Percentiles rank a stretch among this genome's conserved stretches.
Evolutionary conservation across 2,797 vertebrate genomes (phyloP).

Genomic region (Tolypeutes matacus): DNA sequence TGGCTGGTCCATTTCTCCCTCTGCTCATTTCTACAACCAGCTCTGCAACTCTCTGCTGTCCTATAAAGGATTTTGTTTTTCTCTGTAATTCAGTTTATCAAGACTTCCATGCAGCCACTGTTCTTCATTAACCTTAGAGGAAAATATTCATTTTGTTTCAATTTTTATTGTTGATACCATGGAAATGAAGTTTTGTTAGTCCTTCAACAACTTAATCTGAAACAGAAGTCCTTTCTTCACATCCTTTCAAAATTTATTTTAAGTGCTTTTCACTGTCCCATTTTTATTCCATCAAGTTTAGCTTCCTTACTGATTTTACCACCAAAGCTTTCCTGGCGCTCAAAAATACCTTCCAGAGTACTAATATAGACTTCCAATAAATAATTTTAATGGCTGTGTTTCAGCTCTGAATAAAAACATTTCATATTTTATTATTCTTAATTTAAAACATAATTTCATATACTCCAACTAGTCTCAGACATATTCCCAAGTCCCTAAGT

Average conservation of each 20-base stretch:
- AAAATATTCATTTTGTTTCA: neutral
- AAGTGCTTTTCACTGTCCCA: neutral
- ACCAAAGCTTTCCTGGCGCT: neutral
- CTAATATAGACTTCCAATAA: constrained; percentile 7
- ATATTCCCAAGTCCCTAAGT: neutral
- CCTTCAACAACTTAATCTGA: neutral
- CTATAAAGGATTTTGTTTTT: neutral
- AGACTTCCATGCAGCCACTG: neutral
- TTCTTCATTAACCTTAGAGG: neutral
- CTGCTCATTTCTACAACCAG: neutral
- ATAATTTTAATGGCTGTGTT: neutral
- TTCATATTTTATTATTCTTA: constrained; percentile 19
- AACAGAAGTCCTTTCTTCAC: neutral
- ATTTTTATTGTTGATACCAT: neutral
- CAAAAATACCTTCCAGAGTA: neutral
- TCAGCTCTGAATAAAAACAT: neutral
- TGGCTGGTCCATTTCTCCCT: neutral
- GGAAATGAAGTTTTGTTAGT: neutral
- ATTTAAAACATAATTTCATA: constrained; percentile 15
- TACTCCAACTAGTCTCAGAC: neutral
- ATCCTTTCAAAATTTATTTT: constrained; percentile 57
- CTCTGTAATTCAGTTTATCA: neutral
- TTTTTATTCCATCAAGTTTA: neutral
- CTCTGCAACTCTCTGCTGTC: neutral
- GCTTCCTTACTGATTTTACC: constrained; percentile 42